Base-by-base conservation (phyloP, 2,113 vertebrate species). In the Prolemur simus region DNA sequence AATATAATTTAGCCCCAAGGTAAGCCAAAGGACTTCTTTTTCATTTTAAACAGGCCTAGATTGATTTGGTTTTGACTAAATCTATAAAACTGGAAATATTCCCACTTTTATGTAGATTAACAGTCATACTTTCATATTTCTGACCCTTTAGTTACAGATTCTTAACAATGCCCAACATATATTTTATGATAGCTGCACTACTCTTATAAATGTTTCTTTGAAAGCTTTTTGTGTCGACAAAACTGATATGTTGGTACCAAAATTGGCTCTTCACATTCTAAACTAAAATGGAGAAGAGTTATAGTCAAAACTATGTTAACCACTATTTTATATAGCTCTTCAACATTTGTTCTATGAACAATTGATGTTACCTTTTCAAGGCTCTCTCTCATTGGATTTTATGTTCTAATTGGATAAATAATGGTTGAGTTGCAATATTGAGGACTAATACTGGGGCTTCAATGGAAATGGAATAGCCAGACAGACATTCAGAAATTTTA, bases 191-290 rank as follows among this genome's bases (percentile, higher is more conserved):
- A 87, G 10, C 1, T 2, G 3, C 1, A 21, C n/a, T 60, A 25
- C 18, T 27, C 32, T 34, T 74, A 69, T 42, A 58, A 52, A 6
- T 91, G 89, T 85, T 91, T 60, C 25, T 47, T 54, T 86, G 20
- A 94, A 96, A 86, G 45, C 1, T 60, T 93, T 97, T 82, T 89
- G 88, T 87, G 69, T 49, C 20, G 96, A 78, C 47, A 97, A 96
- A 97, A 42, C 34, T 73, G 85, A 95, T 52, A 32, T 94, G 18
- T 42, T 27, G 15, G 13, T 86, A 91, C 66, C 21, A 88, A 96
- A 98, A 96, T 73, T 86, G 29, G 52, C 2, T 93, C 23, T 49
- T 32, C 17, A 66, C 92, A 78, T 88, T 89, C 83, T 13, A 45
- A 73, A 45, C 27, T 32, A 71, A 71, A 2, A 93, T 37, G 81